Evolutionary conservation across 1,140 invertebrate genomes (phyloP).

Genomic region (Dendroctonus valens): DNA sequence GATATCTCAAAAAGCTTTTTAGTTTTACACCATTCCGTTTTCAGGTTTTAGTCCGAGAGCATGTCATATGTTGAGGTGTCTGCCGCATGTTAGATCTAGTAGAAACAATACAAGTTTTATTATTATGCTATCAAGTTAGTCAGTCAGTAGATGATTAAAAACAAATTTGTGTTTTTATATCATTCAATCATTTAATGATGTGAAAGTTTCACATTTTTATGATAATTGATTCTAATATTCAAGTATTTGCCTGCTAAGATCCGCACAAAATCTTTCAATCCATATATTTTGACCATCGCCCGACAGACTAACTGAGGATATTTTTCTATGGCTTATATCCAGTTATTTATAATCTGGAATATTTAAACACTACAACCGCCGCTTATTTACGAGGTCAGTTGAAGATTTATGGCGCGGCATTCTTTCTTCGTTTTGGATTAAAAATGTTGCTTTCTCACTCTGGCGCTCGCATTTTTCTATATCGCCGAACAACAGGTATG

Average conservation of each 20-base stretch:
- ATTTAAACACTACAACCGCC: constrained; percentile 51
- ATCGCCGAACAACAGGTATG: constrained; percentile 47
- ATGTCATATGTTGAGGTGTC: not conserved
- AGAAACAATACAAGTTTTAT: too few species aligned
- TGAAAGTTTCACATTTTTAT: too few species aligned
- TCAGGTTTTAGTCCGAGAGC: constrained; percentile 8
- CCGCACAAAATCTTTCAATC: too few species aligned
- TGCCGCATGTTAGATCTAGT: not conserved
- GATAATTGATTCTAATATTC: too few species aligned
- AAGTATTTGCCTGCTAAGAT: too few species aligned
- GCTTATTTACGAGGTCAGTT: constrained; percentile 52
- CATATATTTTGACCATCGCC: not conserved
- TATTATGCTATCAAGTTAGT: too few species aligned
- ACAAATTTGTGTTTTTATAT: too few species aligned
- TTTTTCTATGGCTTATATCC: constrained; percentile 38
- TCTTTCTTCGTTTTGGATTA: constrained; percentile 50
- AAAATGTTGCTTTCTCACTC: constrained; percentile 35
- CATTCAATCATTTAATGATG: too few species aligned
- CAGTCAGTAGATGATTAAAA: too few species aligned
- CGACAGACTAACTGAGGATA: constrained; percentile 20
- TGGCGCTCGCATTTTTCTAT: constrained; percentile 45
- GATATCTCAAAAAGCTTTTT: constrained; percentile 50
- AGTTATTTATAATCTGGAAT: constrained; percentile 54
- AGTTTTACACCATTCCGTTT: constrained; percentile 25
- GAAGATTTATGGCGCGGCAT: constrained; percentile 50